Base-by-base conservation (phyloP, 2,888 invertebrate species). In the Nysson spinosus region DNA sequence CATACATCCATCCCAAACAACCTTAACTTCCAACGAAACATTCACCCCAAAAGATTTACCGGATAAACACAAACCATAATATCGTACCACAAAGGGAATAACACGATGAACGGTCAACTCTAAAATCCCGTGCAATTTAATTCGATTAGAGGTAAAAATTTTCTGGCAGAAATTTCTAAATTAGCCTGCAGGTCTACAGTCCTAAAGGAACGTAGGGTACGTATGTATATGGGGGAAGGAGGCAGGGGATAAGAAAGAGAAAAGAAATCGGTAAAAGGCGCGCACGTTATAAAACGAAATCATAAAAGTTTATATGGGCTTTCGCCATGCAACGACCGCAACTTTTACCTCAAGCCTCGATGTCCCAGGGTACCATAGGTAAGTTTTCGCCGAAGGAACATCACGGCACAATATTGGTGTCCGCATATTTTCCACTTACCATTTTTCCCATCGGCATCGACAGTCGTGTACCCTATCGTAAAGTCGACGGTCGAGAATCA, bases 251-350 rank as follows among this genome's bases (percentile, higher is more conserved):
- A 16, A 11, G 3, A 16, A 11, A 11, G n/a, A 35, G 12, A 26
- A 30, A 7, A 26, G 24, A 37, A 42, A 20, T 16, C 30, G 32
- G 12, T 37, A n/a, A 42, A 40, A 37, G 55, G 42, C 46, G 28
- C 19, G 20, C 43, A 49, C 55, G 49, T 72, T 69, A 72, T 69
- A 72, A 70, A 68, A 73, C 50, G 49, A 70, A 57, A 73, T 77
- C 73, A 66, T 83, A 81, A 83, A 84, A 75, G 34, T 80, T 81
- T 77, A 79, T 75, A 75, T 68, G 62, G 66, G 52, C 72, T 73
- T 75, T 78, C 72, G 74, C 66, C 70, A 74, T 75, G 66, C 61
- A 44, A 81, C 63, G 75, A 85, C 85, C 84, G 49, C 85, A 85
- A 78, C 76, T 79, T 80, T 82, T 79, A 83, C 82, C 81, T 80